Conservation (phyloP, 2,888 invertebrate genomes). For the Synanthedon myopaeformis region DNA sequence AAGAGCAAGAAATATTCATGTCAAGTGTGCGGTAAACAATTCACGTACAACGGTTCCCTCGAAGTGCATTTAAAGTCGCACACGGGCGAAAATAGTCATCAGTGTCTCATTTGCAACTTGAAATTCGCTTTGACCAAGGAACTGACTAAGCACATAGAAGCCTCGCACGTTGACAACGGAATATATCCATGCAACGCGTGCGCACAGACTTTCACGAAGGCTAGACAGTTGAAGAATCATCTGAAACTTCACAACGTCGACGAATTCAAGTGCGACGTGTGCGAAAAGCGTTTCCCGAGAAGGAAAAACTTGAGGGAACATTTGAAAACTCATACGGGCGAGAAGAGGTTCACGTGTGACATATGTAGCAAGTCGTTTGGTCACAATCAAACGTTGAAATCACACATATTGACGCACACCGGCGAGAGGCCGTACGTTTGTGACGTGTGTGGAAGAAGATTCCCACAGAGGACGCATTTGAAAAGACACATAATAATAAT, state of each 20-base stretch:
- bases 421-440: constrained; percentile 53
- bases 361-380: constrained; percentile 43
- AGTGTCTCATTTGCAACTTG: constrained; percentile 35
- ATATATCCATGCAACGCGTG: constrained; percentile 40
- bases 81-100: constrained; percentile 37
- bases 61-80: constrained; percentile 31
- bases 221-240: constrained; percentile 40
- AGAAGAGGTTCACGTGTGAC: constrained; percentile 37
- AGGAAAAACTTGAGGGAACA: constrained; percentile 54
- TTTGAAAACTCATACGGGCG: constrained; percentile 47
- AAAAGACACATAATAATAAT: constrained; percentile 53
- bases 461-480: constrained; percentile 49
- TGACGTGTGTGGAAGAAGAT: constrained; percentile 47
- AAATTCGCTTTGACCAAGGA: constrained; percentile 39
- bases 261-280: constrained; percentile 40
- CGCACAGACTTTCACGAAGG: constrained; percentile 30
- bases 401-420: constrained; percentile 50
- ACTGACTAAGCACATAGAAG: constrained; percentile 37
- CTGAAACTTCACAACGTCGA: constrained; percentile 36
- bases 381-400: constrained; percentile 53
- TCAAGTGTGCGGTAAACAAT: constrained; percentile 23
- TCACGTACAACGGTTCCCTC: constrained; percentile 30
- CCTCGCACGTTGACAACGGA: constrained; percentile 24
- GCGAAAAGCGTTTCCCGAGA: constrained; percentile 40
- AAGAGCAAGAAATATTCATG: constrained; percentile 19